These are phyloP conservation scores for Brachionus plicatilis DNA, from an alignment of 1,140 invertebrate genomes.

Conservation along the genomic window DNA sequence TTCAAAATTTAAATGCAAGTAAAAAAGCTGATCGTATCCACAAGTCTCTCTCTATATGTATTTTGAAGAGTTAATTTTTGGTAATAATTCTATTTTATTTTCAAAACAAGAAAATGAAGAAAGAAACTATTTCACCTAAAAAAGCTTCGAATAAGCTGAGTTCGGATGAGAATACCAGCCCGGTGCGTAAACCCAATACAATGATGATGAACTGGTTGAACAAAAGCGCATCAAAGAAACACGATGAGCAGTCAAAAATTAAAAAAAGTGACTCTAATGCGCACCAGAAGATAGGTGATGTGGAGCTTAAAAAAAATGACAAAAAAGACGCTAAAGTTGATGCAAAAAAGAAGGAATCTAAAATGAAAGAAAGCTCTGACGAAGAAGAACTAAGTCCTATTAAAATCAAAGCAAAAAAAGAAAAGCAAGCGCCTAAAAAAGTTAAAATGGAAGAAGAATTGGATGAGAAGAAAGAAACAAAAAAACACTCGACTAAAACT, in stretches of 20 bases:
- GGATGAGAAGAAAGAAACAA: neutral
- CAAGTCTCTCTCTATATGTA: neutral
- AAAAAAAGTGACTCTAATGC: neutral
- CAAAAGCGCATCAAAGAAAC: neutral
- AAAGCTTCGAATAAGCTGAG: neutral
- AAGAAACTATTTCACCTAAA: neutral
- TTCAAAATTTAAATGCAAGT: neutral
- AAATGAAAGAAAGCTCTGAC: conserved; percentile 40
- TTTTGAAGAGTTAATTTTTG: neutral
- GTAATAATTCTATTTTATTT: neutral
- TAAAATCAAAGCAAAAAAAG: conserved; percentile 43
- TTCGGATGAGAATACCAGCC: conserved; percentile 28
- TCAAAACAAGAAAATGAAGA: neutral
- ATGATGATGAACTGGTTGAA: conserved; percentile 34
- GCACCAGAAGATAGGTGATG: neutral
- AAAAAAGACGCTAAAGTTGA: neutral
- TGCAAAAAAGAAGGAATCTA: conserved; percentile 32
- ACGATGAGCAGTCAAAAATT: neutral
- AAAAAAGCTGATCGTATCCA: neutral
- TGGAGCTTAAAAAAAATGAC: neutral
- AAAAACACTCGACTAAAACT: neutral
- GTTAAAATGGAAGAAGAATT: neutral
- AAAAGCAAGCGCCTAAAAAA: conserved; percentile 3
- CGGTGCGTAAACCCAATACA: neutral
- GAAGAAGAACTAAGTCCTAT: conserved; percentile 43